phyloP scores from a whole-genome alignment of 2,113 vertebrate genomes.

The Casuarius casuarius region DNA sequence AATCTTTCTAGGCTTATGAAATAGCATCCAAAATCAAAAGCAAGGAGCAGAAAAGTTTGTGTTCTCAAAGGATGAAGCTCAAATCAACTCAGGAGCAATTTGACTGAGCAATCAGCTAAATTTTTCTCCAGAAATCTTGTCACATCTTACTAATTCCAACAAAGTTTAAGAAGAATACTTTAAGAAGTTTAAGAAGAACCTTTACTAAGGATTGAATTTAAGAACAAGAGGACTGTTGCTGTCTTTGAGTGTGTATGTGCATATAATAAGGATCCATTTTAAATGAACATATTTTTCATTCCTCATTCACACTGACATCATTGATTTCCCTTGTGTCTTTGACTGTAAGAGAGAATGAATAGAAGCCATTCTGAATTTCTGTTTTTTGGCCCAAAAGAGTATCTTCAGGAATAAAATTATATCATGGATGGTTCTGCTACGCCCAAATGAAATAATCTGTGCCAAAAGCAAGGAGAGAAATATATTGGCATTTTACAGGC shows the following conservation, averaged over 20 bases:
- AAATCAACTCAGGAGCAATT: background rate
- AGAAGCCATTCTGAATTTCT: background rate
- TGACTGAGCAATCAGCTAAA: background rate
- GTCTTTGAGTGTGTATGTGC: background rate
- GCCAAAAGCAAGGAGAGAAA: background rate
- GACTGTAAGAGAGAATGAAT: background rate
- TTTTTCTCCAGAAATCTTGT: background rate
- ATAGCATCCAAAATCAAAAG: background rate
- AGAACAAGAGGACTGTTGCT: background rate
- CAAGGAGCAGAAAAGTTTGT: background rate
- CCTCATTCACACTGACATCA: background rate
- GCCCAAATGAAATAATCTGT: background rate
- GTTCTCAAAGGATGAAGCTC: background rate
- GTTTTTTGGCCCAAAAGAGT: background rate
- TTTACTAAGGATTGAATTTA: background rate
- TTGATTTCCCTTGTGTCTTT: background rate
- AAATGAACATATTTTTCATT: background rate
- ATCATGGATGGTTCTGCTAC: background rate
- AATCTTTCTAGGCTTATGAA: accelerated
- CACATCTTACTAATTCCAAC: background rate
- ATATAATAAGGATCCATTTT: background rate
- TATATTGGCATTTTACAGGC: background rate
- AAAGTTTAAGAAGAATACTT: background rate
- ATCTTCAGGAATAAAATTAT: background rate
- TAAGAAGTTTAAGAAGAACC: background rate